These are phyloP conservation scores for Rhinichthys osculus DNA, from an alignment of 2,797 vertebrate genomes.

Conservation along the genomic window DNA sequence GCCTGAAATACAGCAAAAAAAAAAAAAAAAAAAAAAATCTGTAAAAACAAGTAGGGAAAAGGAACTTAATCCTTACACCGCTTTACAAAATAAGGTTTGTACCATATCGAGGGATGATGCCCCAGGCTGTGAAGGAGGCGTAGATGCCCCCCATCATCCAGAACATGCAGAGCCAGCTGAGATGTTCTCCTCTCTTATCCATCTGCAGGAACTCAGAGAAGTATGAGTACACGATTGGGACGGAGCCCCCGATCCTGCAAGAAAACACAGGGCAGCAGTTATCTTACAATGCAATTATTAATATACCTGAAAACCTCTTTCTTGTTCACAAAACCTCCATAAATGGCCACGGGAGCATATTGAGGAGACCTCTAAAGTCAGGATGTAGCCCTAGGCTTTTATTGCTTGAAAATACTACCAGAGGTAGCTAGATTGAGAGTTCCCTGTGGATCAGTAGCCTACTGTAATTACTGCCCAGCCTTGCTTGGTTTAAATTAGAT, in stretches of 20 bases:
- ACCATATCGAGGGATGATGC: slow-evolving; percentile 96
- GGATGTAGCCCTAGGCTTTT: background rate
- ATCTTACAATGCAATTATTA: background rate
- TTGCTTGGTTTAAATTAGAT: slow-evolving; percentile 16
- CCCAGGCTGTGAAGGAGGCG: slow-evolving; percentile 94
- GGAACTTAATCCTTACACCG: background rate
- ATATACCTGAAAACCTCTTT: background rate
- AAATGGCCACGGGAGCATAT: background rate
- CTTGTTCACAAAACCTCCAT: background rate
- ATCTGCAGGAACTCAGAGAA: slow-evolving; percentile 96
- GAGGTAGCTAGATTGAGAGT: background rate
- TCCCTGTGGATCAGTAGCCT: background rate
- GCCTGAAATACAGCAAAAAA: slow-evolving; percentile 72
- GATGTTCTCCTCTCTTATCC: slow-evolving; percentile 95
- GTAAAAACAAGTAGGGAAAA: background rate
- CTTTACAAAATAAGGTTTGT: slow-evolving; percentile 35
- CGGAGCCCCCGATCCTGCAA: slow-evolving; percentile 89
- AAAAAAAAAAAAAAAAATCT: background rate
- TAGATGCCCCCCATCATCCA: slow-evolving; percentile 98
- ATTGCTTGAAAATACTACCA: slow-evolving; percentile 7
- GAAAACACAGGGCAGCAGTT: background rate
- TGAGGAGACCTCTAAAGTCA: background rate
- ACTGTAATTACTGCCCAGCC: slow-evolving; percentile 29
- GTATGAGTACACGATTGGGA: slow-evolving; percentile 95
- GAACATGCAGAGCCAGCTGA: slow-evolving; percentile 98